Evolutionary conservation across 2,797 vertebrate species (phyloP).

Genomic region (Sarcoramphus papa): DNA sequence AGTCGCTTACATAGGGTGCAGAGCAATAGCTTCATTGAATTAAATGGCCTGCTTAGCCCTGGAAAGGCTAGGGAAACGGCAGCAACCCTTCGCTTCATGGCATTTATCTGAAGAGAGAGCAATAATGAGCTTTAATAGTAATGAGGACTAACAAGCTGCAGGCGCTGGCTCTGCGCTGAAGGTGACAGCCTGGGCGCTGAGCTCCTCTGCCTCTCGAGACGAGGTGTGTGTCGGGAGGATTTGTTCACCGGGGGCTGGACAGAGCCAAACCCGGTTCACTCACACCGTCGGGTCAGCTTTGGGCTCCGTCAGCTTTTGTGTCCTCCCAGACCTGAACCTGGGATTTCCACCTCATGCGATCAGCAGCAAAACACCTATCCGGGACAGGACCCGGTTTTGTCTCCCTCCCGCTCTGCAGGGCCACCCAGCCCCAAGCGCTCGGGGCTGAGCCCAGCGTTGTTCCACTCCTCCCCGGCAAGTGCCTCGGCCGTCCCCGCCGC

Average conservation of each 20-base stretch:
- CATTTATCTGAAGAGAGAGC: neutral
- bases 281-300: fast-evolving
- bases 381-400: neutral
- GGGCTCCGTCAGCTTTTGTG: neutral
- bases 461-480: neutral
- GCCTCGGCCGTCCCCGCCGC: fast-evolving
- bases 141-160: neutral
- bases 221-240: fast-evolving
- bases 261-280: neutral
- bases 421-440: neutral
- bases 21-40: neutral
- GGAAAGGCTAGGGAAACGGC: fast-evolving
- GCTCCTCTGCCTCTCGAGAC: neutral
- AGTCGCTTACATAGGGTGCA: neutral
- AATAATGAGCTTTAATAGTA: neutral
- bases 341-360: neutral
- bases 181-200: neutral
- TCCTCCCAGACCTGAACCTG: neutral
- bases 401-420: fast-evolving
- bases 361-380: neutral
- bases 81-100: fast-evolving
- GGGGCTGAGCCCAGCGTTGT: neutral
- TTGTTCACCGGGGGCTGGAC: neutral
- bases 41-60: neutral
- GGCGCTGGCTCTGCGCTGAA: neutral